These are phyloP conservation scores for Chionoecetes opilio DNA, from an alignment of 1,140 invertebrate genomes.

Conservation along the genomic window DNA sequence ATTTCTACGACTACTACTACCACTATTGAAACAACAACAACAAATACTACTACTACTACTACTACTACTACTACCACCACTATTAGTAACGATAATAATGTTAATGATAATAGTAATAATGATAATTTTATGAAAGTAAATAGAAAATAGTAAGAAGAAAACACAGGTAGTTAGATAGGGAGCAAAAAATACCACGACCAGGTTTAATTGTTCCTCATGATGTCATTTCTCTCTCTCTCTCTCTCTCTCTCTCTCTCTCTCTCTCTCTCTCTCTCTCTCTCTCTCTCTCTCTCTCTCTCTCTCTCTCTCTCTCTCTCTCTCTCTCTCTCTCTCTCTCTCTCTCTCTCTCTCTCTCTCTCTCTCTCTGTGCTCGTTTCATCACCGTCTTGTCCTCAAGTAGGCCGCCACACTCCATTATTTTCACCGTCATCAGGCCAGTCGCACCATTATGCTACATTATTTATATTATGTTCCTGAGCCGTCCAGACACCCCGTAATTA, in stretches of 20 bases:
- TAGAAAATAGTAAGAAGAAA: not conserved
- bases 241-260: not conserved
- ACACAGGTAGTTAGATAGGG: not conserved
- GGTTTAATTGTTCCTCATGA: not conserved
- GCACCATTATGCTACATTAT: not conserved
- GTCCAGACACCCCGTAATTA: constrained; percentile 3
- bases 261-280: not conserved
- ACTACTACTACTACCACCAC: no score
- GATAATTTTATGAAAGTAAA: no score
- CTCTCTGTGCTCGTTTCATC: not conserved
- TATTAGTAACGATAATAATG: no score
- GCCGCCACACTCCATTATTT: not conserved
- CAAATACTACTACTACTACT: no score
- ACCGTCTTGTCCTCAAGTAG: no score
- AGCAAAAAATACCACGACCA: not conserved
- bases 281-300: not conserved
- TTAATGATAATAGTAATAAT: no score
- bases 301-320: not conserved
- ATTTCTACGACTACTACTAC: no score
- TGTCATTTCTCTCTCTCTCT: not conserved
- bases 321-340: not conserved
- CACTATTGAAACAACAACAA: no score
- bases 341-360: not conserved
- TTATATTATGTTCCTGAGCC: not conserved
- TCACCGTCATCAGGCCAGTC: not conserved